Evolutionary conservation across 2,888 invertebrate species (phyloP).

Genomic region (Platynereis dumerilii): DNA sequence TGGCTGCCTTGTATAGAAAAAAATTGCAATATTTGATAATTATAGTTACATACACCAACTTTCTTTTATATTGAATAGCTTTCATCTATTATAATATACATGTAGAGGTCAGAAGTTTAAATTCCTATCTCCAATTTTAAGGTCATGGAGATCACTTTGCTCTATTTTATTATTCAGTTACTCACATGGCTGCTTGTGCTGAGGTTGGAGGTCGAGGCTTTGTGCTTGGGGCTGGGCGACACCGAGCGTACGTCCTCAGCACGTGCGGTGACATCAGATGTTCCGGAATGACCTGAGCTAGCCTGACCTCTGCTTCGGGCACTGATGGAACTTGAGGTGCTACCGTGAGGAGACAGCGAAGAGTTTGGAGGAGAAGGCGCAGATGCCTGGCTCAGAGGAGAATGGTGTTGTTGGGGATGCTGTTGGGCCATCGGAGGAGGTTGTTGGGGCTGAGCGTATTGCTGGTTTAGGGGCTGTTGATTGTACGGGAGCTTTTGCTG

Average conservation of each 20-base stretch:
- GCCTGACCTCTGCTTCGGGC: slow-evolving; percentile 5
- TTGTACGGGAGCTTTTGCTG: neutral
- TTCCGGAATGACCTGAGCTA: no score
- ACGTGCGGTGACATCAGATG: no score
- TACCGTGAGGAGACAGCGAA: slow-evolving; percentile 18
- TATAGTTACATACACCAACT: no score
- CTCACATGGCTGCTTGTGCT: neutral
- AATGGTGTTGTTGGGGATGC: neutral
- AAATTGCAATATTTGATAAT: no score
- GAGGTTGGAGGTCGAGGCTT: slow-evolving; percentile 1
- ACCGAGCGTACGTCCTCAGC: neutral
- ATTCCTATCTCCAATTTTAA: no score
- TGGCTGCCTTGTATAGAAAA: no score
- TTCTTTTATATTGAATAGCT: no score
- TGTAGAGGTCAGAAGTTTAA: no score
- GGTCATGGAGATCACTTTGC: no score
- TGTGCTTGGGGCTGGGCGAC: neutral
- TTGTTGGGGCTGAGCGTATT: neutral
- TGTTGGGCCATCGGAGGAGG: neutral
- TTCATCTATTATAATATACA: no score
- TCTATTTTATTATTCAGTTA: no score
- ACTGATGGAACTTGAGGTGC: slow-evolving; percentile 25
- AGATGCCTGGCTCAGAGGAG: neutral
- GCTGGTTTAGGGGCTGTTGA: no score
- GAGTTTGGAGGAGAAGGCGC: slow-evolving; percentile 6